phyloP scores from a whole-genome alignment of 2,113 vertebrate genomes.

The Rhabdomys dilectus region DNA sequence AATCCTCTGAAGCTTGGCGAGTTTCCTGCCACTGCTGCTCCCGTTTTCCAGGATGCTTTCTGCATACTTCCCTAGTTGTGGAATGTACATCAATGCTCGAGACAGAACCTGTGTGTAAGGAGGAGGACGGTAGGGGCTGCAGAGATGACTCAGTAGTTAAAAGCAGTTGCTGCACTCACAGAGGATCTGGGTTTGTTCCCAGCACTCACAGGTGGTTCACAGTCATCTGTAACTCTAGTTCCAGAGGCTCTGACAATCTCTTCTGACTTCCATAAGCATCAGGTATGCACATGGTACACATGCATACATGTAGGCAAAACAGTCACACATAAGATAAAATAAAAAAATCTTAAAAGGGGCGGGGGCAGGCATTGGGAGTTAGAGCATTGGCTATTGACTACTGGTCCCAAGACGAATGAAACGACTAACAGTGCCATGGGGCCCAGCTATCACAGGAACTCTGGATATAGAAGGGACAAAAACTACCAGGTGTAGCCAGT shows the following conservation, averaged over 20 bases:
- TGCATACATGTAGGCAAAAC: not conserved
- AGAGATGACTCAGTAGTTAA: not conserved
- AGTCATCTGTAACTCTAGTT: not conserved
- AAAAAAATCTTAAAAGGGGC: not conserved
- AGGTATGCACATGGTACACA: not conserved
- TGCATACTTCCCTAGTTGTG: slow-evolving; percentile 96
- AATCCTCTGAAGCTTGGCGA: slow-evolving; percentile 96
- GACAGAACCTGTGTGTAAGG: slow-evolving; percentile 92
- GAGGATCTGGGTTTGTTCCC: not conserved
- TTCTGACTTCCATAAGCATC: not conserved
- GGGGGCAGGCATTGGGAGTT: not conserved
- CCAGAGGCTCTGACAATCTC: not conserved
- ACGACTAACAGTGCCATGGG: not conserved
- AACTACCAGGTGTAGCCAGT: not conserved
- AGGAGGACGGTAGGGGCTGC: not conserved
- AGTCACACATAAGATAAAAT: not conserved
- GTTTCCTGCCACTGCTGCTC: slow-evolving; percentile 95
- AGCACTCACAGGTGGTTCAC: not conserved
- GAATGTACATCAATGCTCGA: slow-evolving; percentile 97
- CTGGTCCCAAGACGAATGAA: not conserved
- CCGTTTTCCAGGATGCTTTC: slow-evolving; percentile 98
- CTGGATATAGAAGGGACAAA: not conserved
- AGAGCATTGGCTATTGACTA: not conserved
- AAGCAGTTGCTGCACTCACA: not conserved
- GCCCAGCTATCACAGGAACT: not conserved